Base-by-base conservation (phyloP, 2,797 vertebrate genomes). In the Protosalanx chinensis region DNA sequence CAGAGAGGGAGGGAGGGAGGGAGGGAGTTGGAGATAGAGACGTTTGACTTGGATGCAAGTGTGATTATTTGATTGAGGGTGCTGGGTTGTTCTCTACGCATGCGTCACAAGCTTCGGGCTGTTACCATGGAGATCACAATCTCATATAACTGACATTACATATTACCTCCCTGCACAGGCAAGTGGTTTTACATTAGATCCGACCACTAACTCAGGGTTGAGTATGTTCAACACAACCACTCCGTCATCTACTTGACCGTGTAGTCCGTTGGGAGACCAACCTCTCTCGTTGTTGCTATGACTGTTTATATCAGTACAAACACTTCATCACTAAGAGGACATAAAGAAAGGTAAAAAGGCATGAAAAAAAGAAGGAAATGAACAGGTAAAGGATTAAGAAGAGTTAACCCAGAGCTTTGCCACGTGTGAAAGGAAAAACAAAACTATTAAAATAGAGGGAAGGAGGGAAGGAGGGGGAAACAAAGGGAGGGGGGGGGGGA, bases 21-120 rank as follows among this genome's bases (percentile, higher is more conserved):
- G 58, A 23, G 58, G 6, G 58, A 60, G 23, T 3, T 6, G 29
- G 5, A 60, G 58, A 7, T 20, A 29, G 58, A 60, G 58, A 60
- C 20, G 7, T 60, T 41, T 8, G 41, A 41, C 10, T 41, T 41
- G 37, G 37, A 41, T 30, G 37, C 7, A 59, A 32, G 41, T 68
- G 76, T 84, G 85, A 86, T 88, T 78, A 89, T 88, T 89, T 87
- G 88, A 90, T 88, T 86, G 82, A 76, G 60, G 69, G 75, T 75
- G 76, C 74, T 81, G 77, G 79, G 80, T 79, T 74, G 73, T 59
- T 86, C 78, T 83, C 86, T 85, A 84, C 73, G 73, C 67, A 72
- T 84, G 73, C 79, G 58, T 88, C 86, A 82, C 72, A 74, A 72
- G 82, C 81, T 79, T 86, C 78, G 75, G 65, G 49, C 70, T 75